phyloP scores from a whole-genome alignment of 2,888 invertebrate species.

The Operophtera brumata region DNA sequence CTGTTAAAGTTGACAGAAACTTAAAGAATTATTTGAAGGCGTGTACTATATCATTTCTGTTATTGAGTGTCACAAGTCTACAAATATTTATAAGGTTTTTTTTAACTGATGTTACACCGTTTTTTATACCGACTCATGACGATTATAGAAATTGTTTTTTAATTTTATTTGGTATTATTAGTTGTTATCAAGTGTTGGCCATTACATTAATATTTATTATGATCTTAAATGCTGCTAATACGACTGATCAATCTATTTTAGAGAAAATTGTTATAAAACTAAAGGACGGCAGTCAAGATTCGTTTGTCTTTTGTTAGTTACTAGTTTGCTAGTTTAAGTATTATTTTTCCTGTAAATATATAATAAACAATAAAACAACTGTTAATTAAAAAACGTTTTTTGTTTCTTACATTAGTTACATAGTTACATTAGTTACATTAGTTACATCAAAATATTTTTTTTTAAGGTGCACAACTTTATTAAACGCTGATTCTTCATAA shows the following conservation, averaged over 20 bases:
- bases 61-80: constrained; percentile 13
- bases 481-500: too few species aligned
- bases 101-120: constrained; percentile 13
- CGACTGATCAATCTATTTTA: constrained; percentile 5
- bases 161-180: constrained; percentile 8
- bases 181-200: constrained; percentile 13
- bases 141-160: constrained; percentile 6
- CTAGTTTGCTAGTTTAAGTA: too few species aligned
- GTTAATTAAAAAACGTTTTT: too few species aligned
- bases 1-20: constrained; percentile 2
- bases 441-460: too few species aligned
- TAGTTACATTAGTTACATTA: too few species aligned
- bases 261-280: constrained; percentile 5
- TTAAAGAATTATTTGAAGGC: constrained; percentile 3
- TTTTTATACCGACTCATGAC: constrained; percentile 7
- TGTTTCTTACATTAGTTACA: too few species aligned
- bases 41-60: constrained; percentile 8
- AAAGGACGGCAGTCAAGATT: too few species aligned
- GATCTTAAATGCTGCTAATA: constrained; percentile 12
- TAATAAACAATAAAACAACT: too few species aligned
- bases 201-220: constrained; percentile 15
- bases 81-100: constrained; percentile 15
- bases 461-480: too few species aligned
- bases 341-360: too few species aligned
- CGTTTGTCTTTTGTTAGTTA: too few species aligned